A percentile compares a stretch with the other conserved stretches of the same genome.
phyloP scores from a whole-genome alignment of 2,113 vertebrate species.

The Calonectris borealis region DNA sequence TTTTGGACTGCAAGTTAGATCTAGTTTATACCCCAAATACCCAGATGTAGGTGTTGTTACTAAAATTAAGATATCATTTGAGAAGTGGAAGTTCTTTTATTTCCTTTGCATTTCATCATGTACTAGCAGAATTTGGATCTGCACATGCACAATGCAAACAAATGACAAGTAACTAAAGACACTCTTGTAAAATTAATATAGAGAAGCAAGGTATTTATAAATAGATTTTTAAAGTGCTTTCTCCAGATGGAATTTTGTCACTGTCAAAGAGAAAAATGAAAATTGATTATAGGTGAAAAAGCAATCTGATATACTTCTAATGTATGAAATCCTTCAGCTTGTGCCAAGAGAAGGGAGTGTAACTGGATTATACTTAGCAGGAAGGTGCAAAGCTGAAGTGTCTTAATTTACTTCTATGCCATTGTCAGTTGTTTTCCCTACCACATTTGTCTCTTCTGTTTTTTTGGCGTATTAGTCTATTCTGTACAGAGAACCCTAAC shows the following conservation, averaged over 20 bases:
- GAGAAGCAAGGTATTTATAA: neutral
- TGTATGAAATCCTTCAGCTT: neutral
- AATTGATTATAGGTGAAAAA: neutral
- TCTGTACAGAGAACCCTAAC: neutral
- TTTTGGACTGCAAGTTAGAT: neutral
- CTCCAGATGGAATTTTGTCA: neutral
- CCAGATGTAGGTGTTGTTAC: neutral
- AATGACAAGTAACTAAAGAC: neutral
- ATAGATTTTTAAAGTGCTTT: neutral
- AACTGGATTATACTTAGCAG: neutral
- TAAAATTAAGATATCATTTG: neutral
- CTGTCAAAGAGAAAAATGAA: neutral
- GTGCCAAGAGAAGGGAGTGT: neutral
- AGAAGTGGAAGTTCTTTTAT: neutral
- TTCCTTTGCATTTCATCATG: neutral
- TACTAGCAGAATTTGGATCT: neutral
- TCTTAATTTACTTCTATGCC: neutral
- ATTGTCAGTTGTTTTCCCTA: neutral
- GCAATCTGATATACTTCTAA: neutral
- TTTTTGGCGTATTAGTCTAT: neutral
- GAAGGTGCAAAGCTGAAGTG: neutral
- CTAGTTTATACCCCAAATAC: neutral
- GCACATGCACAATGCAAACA: neutral
- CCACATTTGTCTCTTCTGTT: neutral
- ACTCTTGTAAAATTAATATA: neutral